Base-by-base conservation (phyloP, 2,888 invertebrate species). In the Camptogramma bilineatum region DNA sequence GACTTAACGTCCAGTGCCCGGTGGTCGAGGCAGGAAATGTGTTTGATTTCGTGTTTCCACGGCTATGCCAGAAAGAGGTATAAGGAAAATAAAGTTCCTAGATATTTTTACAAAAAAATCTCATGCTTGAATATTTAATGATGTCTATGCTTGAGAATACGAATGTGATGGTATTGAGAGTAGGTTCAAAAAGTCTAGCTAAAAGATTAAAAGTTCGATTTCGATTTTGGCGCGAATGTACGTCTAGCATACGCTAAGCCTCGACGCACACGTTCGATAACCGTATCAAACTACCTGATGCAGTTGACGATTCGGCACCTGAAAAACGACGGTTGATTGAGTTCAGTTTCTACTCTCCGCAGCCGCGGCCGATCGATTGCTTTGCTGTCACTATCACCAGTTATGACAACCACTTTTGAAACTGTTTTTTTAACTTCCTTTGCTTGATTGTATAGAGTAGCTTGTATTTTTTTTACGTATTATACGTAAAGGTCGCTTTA, bases 261-360 rank as follows among this genome's bases (percentile, higher is more conserved):
- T 39, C 34, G 34, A 39, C 34, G 34, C 34, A 39, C 34, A 39
- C 34, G 34, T 39, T 39, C 34, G 34, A 13, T 39, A 39, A 39
- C 13, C 13, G 34, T 39, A 39, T 39, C 34, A 39, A 39, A 39
- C 13, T 13, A 13, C 10, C 1, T 39, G 34, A 39, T 39, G 34
- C 34, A 39, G 34, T 39, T 39, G 34, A 39, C 34, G 34, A 39
- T 10, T 39, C 34, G 13, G 13, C 34, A 13, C 34, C 34, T 39
- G 34, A 39, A 39, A 13, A 13, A 39, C 34, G 13, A 39, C 34
- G 34, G 34, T 39, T 39, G 34, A 39, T 9, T 39, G 34, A 13
- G 10, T 39, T 39, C 34, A 39, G 34, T 39, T 10, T 39, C 34
- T 39, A 4, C 34, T 39, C 34, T 39, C 34, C 13, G 13, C 34